Percentiles rank a stretch among this genome's conserved stretches.
These are phyloP conservation scores for Stenurella melanura DNA, from an alignment of 2,888 invertebrate genomes.

Conservation along the genomic window DNA sequence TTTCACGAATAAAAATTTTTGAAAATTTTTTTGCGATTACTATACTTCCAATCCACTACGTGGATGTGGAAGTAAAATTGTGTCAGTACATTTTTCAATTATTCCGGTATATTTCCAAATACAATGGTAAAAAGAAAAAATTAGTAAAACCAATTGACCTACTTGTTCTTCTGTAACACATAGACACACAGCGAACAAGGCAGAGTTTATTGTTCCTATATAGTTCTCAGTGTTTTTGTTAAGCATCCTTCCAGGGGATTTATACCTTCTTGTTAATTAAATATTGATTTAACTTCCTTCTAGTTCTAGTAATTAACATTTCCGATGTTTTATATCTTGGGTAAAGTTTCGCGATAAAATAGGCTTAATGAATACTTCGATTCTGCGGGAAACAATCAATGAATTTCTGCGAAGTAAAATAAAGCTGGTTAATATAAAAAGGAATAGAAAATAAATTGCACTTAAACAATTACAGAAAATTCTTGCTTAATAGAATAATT, in stretches of 20 bases:
- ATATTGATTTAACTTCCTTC: slow-evolving; percentile 34
- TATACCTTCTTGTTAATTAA: slow-evolving; percentile 38
- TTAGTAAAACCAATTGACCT: neutral
- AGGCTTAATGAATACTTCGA: slow-evolving; percentile 24
- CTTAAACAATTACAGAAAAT: slow-evolving; percentile 20
- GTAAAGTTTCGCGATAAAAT: slow-evolving; percentile 1
- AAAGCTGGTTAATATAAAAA: neutral
- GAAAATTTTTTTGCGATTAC: no score
- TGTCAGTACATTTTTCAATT: no score
- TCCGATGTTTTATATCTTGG: slow-evolving; percentile 17
- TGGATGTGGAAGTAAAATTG: no score
- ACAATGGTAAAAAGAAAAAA: neutral
- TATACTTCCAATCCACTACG: no score
- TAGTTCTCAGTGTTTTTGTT: slow-evolving; percentile 33
- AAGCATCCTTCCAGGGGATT: slow-evolving; percentile 20
- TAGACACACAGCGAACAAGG: slow-evolving; percentile 21
- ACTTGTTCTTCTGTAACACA: slow-evolving; percentile 29
- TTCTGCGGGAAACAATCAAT: slow-evolving; percentile 29
- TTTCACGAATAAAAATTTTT: no score
- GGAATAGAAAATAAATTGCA: slow-evolving; percentile 23
- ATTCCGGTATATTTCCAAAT: no score
- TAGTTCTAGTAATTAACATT: slow-evolving; percentile 31
- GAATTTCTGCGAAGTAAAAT: neutral
- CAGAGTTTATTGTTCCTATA: slow-evolving; percentile 32
- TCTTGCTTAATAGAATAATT: slow-evolving; percentile 36